Evolutionary conservation across 2,888 invertebrate species (phyloP), one percentile per base, ranked within the genome.

Genomic region (Lithophane ornitopus): DNA sequence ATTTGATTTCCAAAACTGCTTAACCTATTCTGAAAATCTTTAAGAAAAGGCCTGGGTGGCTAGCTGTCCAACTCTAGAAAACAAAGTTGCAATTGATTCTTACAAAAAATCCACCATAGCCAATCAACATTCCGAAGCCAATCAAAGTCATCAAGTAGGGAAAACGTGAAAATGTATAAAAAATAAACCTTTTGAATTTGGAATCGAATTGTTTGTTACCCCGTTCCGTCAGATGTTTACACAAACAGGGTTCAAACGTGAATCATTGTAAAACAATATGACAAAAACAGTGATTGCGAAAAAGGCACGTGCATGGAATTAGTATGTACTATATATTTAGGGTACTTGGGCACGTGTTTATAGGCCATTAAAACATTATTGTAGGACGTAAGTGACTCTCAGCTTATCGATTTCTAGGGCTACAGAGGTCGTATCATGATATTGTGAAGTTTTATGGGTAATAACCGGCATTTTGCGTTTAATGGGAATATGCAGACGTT

Each of bases 341-440:
- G 49, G 19, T 19, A 2, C 19, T 19, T 19, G 49, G 49, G 19
- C 49, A 49, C 49, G 49, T 49, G 49, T 49, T 49, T 49, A 49
- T 49, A 19, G 19, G 11, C 16, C n/a, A 56, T 56, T 34, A 75
- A 80, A 63, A 62, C 16, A 52, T 54, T 26, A 65, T 26, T 54
- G n/a, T 52, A 61, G n/a, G n/a, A 22, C 41, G 34, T 19, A 26
- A 68, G 49, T 62, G 12, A 70, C 63, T 69, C 62, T 74, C 19
- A 56, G 88, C 26, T 12, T 78, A 88, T 86, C 67, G 76, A 88
- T 71, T 67, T 62, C 34, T 22, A 74, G 68, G 28, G 68, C 63
- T 72, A 61, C 49, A 46, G 66, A 52, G 85, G 72, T 49, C 70
- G 70, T 74, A 39, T 56, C 54, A 52, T 58, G 39, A 49, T 61